Evolutionary conservation across 2,888 invertebrate species (phyloP), one percentile per base, ranked within the genome.

Genomic region (Drosophila pegasa): DNA sequence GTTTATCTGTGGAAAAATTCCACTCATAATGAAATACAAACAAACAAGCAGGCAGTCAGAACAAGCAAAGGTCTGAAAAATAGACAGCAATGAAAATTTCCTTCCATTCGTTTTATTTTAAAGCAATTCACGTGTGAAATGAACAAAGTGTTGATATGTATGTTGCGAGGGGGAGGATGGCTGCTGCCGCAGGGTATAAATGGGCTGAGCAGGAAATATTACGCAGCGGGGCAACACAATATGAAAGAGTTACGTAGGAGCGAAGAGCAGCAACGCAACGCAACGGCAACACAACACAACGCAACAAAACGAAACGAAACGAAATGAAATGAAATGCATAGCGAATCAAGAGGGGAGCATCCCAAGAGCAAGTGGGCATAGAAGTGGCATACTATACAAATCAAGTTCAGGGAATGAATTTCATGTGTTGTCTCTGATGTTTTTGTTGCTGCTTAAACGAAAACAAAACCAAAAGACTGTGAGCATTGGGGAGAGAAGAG

Each of bases 51-150:
- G 54, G 29, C 69, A 58, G 45, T 31, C 64, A 37, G 65, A 55
- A 48, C 58, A 60, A 52, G 54, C 56, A 60, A 51, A 62, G 57
- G 43, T 8, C 7, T 8, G 47, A 81, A 84, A 82, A 87, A 81
- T 76, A 81, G 69, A 59, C 77, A 57, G 56, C 51, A 67, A 66
- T 56, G 60, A 77, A 77, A 64, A 80, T 75, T 64, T 70, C 31
- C 52, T 57, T 62, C 58, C 33, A 55, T 65, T 71, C 62, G 58
- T 29, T 65, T 82, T 65, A 55, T 78, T 79, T 75, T 72, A 65
- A 66, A 80, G 68, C 75, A 83, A 86, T 84, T 84, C 83, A 88
- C 86, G 84, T 88, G 83, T 84, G 83, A 84, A 84, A 83, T 82
- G 80, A 88, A 82, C 80, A 86, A 84, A 78, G 83, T 88, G 86